These are phyloP conservation scores for Physocephala rufipes DNA, from an alignment of 2,888 invertebrate genomes.

Conservation along the genomic window DNA sequence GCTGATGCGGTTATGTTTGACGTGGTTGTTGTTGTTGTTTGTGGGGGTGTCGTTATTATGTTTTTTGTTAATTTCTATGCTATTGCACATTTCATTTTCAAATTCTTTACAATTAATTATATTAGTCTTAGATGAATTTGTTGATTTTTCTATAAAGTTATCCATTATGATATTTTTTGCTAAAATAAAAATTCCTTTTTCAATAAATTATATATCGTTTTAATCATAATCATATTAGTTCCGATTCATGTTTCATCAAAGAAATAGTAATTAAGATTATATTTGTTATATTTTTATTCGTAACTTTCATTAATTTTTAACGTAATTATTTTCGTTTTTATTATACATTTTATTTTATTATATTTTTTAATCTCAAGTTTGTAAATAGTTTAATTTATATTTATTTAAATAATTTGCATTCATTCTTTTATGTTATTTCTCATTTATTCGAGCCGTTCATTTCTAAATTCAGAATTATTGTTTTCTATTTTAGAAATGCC, in stretches of 20 bases:
- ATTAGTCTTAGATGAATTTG: not conserved
- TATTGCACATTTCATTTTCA: constrained; percentile 11
- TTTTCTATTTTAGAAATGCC: not conserved
- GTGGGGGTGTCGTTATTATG: constrained; percentile 36
- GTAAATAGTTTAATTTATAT: no score
- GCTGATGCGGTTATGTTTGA: not conserved
- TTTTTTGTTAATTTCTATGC: constrained; percentile 33
- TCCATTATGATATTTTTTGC: not conserved
- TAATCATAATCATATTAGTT: no score
- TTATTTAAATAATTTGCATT: no score
- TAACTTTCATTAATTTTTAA: not conserved
- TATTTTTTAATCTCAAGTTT: not conserved
- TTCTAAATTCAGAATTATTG: not conserved
- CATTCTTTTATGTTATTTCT: not conserved
- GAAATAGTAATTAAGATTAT: not conserved
- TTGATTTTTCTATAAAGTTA: constrained; percentile 1
- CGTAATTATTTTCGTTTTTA: not conserved
- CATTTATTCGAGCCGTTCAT: not conserved
- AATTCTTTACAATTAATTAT: not conserved
- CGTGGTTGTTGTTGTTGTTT: constrained; percentile 17
- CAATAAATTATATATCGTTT: no score
- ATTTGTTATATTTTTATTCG: not conserved
- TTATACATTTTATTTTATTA: not conserved
- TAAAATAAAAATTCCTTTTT: no score
- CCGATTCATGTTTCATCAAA: no score